These are phyloP conservation scores for Athene cunicularia DNA, from an alignment of 2,113 vertebrate species.

Conservation along the genomic window DNA sequence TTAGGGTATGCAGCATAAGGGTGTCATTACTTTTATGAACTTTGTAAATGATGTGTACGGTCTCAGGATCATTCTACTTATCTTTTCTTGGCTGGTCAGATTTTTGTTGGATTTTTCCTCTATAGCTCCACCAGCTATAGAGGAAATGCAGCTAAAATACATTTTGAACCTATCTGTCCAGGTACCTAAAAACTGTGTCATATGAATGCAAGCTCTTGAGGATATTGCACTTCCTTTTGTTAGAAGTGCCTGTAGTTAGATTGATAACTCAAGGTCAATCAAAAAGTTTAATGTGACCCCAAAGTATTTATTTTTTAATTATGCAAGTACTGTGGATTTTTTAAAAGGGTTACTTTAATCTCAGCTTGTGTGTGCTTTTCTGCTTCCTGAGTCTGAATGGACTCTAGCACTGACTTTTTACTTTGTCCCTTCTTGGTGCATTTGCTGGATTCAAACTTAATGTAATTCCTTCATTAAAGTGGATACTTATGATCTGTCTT, in stretches of 20 bases:
- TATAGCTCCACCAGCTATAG: neutral
- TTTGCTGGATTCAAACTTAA: neutral
- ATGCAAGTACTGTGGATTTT: neutral
- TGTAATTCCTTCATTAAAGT: neutral
- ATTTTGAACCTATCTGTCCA: neutral
- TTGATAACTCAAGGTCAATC: neutral
- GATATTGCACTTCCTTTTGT: neutral
- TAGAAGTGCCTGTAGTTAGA: neutral
- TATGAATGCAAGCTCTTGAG: neutral
- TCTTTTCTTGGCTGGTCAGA: neutral
- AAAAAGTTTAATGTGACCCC: neutral
- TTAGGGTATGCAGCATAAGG: neutral
- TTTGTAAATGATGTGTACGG: neutral
- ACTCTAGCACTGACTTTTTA: neutral
- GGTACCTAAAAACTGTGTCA: neutral
- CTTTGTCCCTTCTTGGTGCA: neutral
- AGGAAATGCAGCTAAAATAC: neutral
- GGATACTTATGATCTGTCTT: neutral
- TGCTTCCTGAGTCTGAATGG: neutral
- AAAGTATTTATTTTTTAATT: neutral
- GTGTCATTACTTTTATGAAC: neutral
- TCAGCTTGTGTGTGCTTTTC: neutral
- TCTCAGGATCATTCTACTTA: neutral
- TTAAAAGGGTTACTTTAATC: neutral
- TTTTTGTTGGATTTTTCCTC: neutral